These are phyloP conservation scores for Coccyzus lansbergi DNA, from an alignment of 2,797 vertebrate genomes.

Conservation along the genomic window DNA sequence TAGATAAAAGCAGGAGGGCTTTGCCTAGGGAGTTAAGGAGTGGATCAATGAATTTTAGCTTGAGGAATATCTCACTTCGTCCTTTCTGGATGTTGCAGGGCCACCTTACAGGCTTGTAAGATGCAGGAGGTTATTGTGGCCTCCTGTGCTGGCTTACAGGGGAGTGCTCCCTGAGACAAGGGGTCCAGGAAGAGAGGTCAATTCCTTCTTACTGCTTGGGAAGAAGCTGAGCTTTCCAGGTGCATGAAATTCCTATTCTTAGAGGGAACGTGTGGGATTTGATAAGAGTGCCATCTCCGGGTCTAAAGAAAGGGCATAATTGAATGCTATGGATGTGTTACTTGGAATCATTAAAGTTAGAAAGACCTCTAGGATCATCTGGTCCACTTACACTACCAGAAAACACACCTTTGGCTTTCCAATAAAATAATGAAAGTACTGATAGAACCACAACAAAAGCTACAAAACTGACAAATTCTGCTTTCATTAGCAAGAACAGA, in stretches of 20 bases:
- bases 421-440: no score
- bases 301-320: background rate
- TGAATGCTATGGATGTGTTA: accelerated
- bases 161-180: background rate
- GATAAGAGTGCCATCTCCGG: background rate
- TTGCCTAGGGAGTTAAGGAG: background rate
- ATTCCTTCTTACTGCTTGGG: background rate
- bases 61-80: background rate
- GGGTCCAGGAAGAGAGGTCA: background rate
- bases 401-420: background rate
- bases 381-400: background rate
- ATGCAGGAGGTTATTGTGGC: no score
- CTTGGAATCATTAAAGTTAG: no score
- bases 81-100: background rate
- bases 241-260: background rate
- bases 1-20: background rate
- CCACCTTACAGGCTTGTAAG: background rate
- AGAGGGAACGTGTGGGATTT: no score
- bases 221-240: background rate
- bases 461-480: background rate
- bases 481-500: no score
- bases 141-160: background rate
- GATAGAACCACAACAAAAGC: no score
- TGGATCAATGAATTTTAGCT: background rate
- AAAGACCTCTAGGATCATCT: no score